Evolutionary conservation across 2,113 vertebrate genomes (phyloP).

Genomic region (Odontesthes bonariensis): DNA sequence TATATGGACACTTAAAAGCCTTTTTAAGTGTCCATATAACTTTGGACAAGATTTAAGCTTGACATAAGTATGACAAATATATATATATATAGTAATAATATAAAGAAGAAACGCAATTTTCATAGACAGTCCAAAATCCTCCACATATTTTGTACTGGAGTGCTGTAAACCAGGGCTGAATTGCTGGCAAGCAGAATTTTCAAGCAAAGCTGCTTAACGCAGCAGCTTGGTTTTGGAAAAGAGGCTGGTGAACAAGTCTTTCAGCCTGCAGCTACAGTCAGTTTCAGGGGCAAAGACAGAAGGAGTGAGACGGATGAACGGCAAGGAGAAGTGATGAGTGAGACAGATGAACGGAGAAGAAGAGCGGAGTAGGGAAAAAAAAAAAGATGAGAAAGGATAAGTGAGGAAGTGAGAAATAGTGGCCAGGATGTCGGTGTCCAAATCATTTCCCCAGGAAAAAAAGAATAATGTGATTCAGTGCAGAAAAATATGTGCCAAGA

Average conservation of each 20-base stretch:
- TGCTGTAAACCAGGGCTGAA: slow-evolving; percentile 38
- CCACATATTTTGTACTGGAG: slow-evolving; percentile 21
- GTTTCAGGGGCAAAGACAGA: slow-evolving; percentile 46
- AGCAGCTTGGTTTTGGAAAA: slow-evolving; percentile 38
- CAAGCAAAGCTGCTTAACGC: slow-evolving; percentile 43
- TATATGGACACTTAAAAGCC: too few species aligned
- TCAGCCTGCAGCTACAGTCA: slow-evolving; percentile 50
- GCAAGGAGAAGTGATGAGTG: slow-evolving; percentile 59
- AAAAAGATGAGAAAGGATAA: slow-evolving; percentile 42
- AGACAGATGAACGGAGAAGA: slow-evolving; percentile 64
- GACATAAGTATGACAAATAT: not conserved
- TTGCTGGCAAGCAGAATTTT: slow-evolving; percentile 38
- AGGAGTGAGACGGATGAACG: slow-evolving; percentile 65
- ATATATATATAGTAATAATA: not conserved
- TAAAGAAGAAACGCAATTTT: not conserved
- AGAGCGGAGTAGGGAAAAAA: slow-evolving; percentile 55
- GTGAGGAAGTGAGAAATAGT: slow-evolving; percentile 52
- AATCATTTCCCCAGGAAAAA: slow-evolving; percentile 46
- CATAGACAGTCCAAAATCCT: not conserved
- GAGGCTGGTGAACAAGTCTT: slow-evolving; percentile 45
- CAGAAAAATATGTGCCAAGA: not conserved
- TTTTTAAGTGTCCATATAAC: not conserved
- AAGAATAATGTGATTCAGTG: not conserved
- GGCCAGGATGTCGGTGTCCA: slow-evolving; percentile 42
- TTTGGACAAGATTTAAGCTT: not conserved